A percentile compares a stretch with the other conserved stretches of the same genome.
phyloP scores from a whole-genome alignment of 2,113 vertebrate species.

The Kobus ellipsiprymnus region DNA sequence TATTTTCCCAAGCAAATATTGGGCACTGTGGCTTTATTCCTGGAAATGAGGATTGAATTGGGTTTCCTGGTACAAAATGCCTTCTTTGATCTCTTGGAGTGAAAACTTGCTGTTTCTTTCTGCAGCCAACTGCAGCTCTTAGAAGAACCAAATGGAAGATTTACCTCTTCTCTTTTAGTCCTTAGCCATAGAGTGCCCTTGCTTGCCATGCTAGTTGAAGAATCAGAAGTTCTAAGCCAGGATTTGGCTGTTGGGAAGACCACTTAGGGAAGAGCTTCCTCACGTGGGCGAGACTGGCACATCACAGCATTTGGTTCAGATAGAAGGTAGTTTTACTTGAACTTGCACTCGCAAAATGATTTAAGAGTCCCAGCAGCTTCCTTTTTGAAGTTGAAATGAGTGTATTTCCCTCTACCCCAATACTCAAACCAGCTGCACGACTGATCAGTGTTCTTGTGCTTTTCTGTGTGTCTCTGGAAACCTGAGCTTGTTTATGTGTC shows the following conservation, averaged over 20 bases:
- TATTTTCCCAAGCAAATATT: constrained; percentile 56
- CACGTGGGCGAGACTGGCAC: neutral
- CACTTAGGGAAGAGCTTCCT: neutral
- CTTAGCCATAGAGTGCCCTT: neutral
- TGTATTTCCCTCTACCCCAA: too few species aligned
- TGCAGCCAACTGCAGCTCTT: constrained; percentile 37
- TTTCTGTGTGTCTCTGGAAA: neutral
- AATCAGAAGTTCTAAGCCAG: neutral
- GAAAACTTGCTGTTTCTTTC: constrained; percentile 60
- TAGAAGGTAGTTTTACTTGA: constrained; percentile 12
- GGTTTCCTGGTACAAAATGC: constrained; percentile 66
- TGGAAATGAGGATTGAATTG: constrained; percentile 70
- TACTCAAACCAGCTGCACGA: neutral
- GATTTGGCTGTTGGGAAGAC: neutral
- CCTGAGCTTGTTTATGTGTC: constrained; percentile 28
- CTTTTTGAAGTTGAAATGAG: constrained; percentile 2
- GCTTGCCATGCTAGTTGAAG: neutral
- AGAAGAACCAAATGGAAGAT: constrained; percentile 46
- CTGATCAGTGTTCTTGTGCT: neutral
- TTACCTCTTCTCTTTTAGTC: constrained; percentile 28
- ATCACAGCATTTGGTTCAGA: constrained; percentile 11
- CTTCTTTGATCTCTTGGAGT: constrained; percentile 65
- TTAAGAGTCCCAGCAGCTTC: neutral
- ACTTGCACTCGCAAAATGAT: neutral
- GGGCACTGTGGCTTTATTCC: constrained; percentile 69